These are phyloP conservation scores for Nymphicus hollandicus DNA, from an alignment of 2,113 vertebrate genomes.

Conservation along the genomic window DNA sequence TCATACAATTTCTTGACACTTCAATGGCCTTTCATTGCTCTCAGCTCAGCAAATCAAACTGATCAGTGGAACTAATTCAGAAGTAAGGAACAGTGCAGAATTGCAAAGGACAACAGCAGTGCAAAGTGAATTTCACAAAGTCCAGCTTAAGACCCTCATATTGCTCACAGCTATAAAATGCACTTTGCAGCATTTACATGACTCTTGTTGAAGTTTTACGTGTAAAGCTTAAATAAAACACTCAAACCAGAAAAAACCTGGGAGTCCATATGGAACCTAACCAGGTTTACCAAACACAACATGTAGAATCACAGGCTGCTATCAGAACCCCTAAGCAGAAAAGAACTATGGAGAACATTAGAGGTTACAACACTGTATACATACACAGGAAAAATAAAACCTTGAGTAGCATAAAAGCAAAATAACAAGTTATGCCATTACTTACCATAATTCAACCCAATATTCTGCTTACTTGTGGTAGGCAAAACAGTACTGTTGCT, in stretches of 20 bases:
- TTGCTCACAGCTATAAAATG: neutral
- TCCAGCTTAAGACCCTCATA: neutral
- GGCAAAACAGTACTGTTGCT: neutral
- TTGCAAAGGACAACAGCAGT: neutral
- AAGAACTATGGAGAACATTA: neutral
- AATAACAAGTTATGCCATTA: neutral
- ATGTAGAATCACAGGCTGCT: neutral
- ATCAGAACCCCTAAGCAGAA: neutral
- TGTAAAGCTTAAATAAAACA: neutral
- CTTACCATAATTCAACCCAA: neutral
- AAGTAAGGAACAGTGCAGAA: neutral
- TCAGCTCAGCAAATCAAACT: neutral
- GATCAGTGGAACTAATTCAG: neutral
- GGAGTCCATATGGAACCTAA: fast-evolving
- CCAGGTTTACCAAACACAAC: neutral
- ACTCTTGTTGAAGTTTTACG: neutral
- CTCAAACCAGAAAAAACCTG: neutral
- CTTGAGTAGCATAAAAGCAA: neutral
- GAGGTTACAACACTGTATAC: neutral
- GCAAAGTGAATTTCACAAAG: fast-evolving
- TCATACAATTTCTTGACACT: neutral
- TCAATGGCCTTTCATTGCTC: neutral
- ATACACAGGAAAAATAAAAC: neutral
- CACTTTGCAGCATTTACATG: neutral
- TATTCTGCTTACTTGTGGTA: neutral